These are phyloP conservation scores for Cottoperca gobio DNA, from an alignment of 2,797 vertebrate genomes.

Conservation along the genomic window DNA sequence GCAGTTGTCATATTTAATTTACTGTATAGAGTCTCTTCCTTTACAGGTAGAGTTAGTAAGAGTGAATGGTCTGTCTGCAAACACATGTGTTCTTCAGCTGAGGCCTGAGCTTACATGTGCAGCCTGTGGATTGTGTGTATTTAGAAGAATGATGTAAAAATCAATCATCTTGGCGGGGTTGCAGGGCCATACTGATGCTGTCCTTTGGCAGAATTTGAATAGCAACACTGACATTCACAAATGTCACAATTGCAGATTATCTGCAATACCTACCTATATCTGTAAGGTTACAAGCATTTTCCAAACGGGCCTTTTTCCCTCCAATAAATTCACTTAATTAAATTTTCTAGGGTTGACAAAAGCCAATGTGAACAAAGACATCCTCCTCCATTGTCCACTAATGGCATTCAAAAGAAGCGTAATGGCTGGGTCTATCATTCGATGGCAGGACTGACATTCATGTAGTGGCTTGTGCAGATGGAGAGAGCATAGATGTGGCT, in stretches of 20 bases:
- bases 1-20: neutral
- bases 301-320: constrained; percentile 88
- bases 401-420: constrained; percentile 94
- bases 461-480: constrained; percentile 86
- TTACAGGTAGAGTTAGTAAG: neutral
- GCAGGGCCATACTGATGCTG: constrained; percentile 46
- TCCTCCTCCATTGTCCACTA: constrained; percentile 92
- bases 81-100: neutral
- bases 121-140: constrained; percentile 15
- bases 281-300: constrained; percentile 89
- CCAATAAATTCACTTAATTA: constrained; percentile 96
- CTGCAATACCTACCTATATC: constrained; percentile 59
- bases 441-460: constrained; percentile 92
- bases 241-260: constrained; percentile 57
- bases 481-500: constrained; percentile 86
- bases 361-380: constrained; percentile 93
- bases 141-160: constrained; percentile 39
- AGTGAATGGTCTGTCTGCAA: neutral
- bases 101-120: neutral
- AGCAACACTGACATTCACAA: constrained; percentile 63
- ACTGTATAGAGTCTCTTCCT: neutral
- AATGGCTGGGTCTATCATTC: constrained; percentile 95
- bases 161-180: constrained; percentile 24
- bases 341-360: constrained; percentile 92
- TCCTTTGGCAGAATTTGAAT: constrained; percentile 58